Evolutionary conservation across 2,888 invertebrate species (phyloP).

Genomic region (Ophion slaviceki): DNA sequence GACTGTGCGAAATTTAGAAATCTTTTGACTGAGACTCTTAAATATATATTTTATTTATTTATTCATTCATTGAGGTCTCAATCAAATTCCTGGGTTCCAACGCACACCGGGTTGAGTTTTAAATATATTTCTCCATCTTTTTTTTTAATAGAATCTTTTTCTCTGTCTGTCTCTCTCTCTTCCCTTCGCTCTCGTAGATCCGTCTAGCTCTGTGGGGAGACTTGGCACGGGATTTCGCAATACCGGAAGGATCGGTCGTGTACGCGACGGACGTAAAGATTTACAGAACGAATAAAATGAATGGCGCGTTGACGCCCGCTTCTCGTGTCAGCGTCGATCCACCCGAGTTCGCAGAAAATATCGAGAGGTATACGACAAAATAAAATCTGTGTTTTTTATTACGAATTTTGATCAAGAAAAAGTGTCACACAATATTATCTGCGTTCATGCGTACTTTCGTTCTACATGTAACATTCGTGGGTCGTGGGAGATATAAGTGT

Average conservation of each 20-base stretch:
- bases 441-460: too few relatives aligned
- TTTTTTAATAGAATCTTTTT: background rate
- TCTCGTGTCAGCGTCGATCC: background rate
- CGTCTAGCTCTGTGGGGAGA: conserved; percentile 20
- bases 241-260: background rate
- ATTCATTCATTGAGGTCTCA: too few relatives aligned
- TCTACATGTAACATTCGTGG: too few relatives aligned
- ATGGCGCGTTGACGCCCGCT: background rate
- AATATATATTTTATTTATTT: too few relatives aligned
- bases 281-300: background rate
- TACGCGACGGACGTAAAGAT: conserved; percentile 16
- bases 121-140: background rate
- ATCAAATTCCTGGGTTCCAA: too few relatives aligned
- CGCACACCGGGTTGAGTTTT: too few relatives aligned
- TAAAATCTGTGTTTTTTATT: background rate
- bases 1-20: too few relatives aligned
- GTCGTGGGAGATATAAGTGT: too few relatives aligned
- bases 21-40: too few relatives aligned
- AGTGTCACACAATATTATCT: too few relatives aligned
- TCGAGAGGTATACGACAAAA: conserved; percentile 2
- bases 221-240: conserved; percentile 4
- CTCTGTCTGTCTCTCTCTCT: background rate
- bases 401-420: too few relatives aligned
- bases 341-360: background rate
- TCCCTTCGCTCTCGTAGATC: background rate